Evolutionary conservation across 1,140 invertebrate genomes (phyloP).

Genomic region (Anoplolepis gracilipes): DNA sequence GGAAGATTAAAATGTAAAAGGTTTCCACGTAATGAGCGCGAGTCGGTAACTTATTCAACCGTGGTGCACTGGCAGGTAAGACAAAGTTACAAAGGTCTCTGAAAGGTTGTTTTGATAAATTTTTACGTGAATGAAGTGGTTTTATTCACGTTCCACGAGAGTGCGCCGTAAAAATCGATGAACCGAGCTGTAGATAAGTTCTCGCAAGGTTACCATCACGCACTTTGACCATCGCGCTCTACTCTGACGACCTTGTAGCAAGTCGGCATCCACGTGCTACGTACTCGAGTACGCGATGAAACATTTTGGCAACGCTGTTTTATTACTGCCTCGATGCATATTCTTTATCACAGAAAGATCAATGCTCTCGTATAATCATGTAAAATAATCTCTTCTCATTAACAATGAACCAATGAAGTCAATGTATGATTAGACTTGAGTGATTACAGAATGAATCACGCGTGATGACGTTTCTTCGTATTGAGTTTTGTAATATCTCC

Average conservation of each 20-base stretch:
- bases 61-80: neutral
- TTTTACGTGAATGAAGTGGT: conserved; percentile 5
- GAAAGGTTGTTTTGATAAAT: conserved; percentile 25
- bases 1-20: conserved; percentile 14
- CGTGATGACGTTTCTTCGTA: neutral
- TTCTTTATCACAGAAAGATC: neutral
- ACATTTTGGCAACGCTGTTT: neutral
- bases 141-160: conserved; percentile 22
- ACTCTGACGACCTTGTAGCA: conserved; percentile 29
- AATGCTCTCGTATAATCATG: neutral
- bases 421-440: neutral
- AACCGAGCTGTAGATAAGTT: conserved; percentile 29
- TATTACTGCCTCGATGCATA: neutral
- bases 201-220: conserved; percentile 40
- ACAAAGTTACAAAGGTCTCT: neutral
- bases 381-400: neutral
- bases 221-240: conserved; percentile 31
- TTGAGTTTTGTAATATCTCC: neutral
- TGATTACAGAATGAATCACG: neutral
- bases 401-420: neutral
- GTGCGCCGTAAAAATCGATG: conserved; percentile 52
- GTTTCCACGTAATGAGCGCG: neutral
- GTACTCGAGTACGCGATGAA: neutral
- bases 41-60: conserved; percentile 48
- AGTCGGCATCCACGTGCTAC: neutral